Evolutionary conservation across 2,797 vertebrate species (phyloP).

Genomic region (Tapirus indicus): DNA sequence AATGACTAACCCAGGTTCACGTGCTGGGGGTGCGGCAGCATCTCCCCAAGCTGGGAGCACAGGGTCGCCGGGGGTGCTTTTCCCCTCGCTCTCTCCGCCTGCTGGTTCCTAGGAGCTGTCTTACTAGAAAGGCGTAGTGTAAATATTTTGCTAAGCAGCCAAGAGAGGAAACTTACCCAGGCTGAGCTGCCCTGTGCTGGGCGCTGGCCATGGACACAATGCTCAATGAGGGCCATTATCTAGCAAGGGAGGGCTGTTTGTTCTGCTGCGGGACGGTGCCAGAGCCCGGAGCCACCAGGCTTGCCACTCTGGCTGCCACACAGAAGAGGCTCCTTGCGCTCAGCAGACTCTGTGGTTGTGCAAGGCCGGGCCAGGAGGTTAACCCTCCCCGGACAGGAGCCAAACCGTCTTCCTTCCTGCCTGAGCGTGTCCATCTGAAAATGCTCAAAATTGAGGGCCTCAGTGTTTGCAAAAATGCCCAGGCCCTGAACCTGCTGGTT

Average conservation of each 20-base stretch:
- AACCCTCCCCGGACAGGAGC: background rate
- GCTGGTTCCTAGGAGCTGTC: conserved; percentile 68
- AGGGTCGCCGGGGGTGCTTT: background rate
- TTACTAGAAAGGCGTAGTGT: conserved; percentile 75
- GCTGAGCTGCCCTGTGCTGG: conserved; percentile 75
- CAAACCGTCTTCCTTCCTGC: conserved; percentile 73
- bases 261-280: conserved; percentile 77
- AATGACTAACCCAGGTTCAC: background rate
- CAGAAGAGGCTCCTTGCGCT: conserved; percentile 81
- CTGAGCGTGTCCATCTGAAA: conserved; percentile 70
- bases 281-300: conserved; percentile 82
- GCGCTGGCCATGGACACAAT: conserved; percentile 82
- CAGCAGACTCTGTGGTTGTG: conserved; percentile 78
- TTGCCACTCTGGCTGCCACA: conserved; percentile 78
- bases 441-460: conserved; percentile 61
- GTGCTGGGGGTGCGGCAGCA: background rate
- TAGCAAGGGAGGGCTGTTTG: conserved; percentile 80
- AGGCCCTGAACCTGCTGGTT: background rate
- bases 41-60: background rate
- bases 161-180: conserved; percentile 82
- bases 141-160: conserved; percentile 83
- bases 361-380: conserved; percentile 73
- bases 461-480: conserved; percentile 39
- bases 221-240: conserved; percentile 82
- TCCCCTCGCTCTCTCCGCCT: background rate